Evolutionary conservation across 2,888 invertebrate species (phyloP), one percentile per base, ranked within the genome.

Genomic region (Dicycla oo): DNA sequence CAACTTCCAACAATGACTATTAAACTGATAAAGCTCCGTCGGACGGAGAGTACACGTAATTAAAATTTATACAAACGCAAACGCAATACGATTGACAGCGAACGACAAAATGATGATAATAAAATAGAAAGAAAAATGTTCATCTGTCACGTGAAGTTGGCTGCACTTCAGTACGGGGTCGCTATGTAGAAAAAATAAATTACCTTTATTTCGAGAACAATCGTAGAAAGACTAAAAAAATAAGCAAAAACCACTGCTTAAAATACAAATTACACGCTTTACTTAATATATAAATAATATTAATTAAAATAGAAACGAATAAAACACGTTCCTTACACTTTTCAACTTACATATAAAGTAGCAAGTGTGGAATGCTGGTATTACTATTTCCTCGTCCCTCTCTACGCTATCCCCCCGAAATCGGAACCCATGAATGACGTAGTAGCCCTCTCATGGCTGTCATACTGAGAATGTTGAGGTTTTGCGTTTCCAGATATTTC

Each of bases 401-500:
- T 81, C 87, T 58, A 61, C 73, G 80, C 78, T 77, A 83, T 74
- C 83, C 87, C 86, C 87, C 83, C 86, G 68, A 85, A 71, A 81
- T 81, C 78, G 81, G 81, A 86, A 77, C 87, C 87, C 82, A 85
- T 67, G 78, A 82, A 89, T 90, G 92, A 92, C 92, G 91, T 89
- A 86, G 78, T 45, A 56, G 65, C 79, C 80, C 85, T 88, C 80
- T 87, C 88, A 88, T 77, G 69, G 82, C 85, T 88, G 83, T 88
- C 88, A 89, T 78, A 69, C 72, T 64, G 20, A 64, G 80, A 85
- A 87, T 83, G 91, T 91, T 86, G 93, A 96, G 95, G 95, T 95
- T 94, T 96, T 92, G 94, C 85, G 96, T 95, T 95, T 83, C 95
- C 82, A 95, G 87, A 82, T 73, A 87, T 89, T 93, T 91, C 89